Percentiles rank a stretch among this genome's conserved stretches.
Conservation (phyloP, 2,888 invertebrate species). For the Pollenia griseotomentosa region DNA sequence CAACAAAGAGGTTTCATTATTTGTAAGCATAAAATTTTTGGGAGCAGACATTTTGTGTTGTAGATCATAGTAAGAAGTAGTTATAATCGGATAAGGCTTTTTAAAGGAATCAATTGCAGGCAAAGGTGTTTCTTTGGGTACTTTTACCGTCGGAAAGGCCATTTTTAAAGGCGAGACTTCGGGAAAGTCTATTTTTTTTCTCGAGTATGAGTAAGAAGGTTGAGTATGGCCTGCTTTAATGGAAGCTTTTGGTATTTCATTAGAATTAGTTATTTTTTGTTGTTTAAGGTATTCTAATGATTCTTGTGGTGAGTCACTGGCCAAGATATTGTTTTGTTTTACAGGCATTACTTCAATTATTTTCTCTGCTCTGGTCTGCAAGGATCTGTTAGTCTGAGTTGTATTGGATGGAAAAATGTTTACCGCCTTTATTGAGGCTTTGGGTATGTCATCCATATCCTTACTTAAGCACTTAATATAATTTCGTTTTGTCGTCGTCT, state of each 20-base stretch:
- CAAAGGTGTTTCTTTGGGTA: slow-evolving; percentile 71
- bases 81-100: slow-evolving; percentile 51
- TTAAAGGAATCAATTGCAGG: slow-evolving; percentile 72
- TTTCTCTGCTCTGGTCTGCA: neutral
- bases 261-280: neutral
- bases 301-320: neutral
- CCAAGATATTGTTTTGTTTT: neutral
- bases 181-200: slow-evolving; percentile 38
- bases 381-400: neutral
- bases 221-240: slow-evolving; percentile 44
- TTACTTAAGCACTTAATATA: slow-evolving; percentile 4
- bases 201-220: neutral
- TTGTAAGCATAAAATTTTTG: neutral
- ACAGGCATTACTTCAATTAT: neutral
- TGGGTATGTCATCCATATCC: slow-evolving; percentile 7
- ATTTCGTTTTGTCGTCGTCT: neutral
- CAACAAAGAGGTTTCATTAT: slow-evolving; percentile 17
- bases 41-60: neutral
- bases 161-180: slow-evolving; percentile 71
- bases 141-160: slow-evolving; percentile 68
- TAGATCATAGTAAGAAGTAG: slow-evolving; percentile 5
- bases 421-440: slow-evolving; percentile 6
- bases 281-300: slow-evolving; percentile 2
- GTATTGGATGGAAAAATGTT: neutral
- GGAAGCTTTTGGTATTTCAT: slow-evolving; percentile 68